A percentile compares a stretch with the other conserved stretches of the same genome.
phyloP scores from a whole-genome alignment of 2,888 invertebrate genomes.

The Actias luna region DNA sequence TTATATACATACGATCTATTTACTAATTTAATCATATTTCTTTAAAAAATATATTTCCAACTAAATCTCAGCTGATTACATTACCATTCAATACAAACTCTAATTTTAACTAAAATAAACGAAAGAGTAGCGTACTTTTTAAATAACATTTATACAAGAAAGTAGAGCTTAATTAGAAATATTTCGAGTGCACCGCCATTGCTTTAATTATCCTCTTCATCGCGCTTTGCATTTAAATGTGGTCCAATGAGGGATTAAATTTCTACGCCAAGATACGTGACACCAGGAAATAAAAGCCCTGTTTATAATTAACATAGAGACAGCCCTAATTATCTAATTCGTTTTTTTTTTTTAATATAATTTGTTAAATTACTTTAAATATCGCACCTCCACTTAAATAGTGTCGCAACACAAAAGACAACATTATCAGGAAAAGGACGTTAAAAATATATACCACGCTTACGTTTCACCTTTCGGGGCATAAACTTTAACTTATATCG shows the following conservation, averaged over 20 bases:
- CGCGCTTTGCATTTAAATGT: conserved; percentile 78
- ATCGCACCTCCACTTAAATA: no score
- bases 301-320: conserved; percentile 1
- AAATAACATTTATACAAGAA: conserved; percentile 4
- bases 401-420: no score
- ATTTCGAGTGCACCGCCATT: conserved; percentile 62
- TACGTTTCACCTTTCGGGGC: no score
- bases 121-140: neutral
- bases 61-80: neutral
- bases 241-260: conserved; percentile 64
- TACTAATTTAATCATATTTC: no score
- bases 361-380: neutral
- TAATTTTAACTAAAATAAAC: neutral
- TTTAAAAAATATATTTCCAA: no score
- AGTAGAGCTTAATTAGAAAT: conserved; percentile 50
- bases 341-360: neutral
- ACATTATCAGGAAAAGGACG: no score
- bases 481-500: no score
- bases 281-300: neutral
- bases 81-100: neutral
- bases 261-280: conserved; percentile 44
- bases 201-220: conserved; percentile 61
- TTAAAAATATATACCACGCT: no score
- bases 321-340: neutral
- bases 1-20: no score